Evolutionary conservation across 2,888 invertebrate species (phyloP).

Genomic region (Thera obeliscata): DNA sequence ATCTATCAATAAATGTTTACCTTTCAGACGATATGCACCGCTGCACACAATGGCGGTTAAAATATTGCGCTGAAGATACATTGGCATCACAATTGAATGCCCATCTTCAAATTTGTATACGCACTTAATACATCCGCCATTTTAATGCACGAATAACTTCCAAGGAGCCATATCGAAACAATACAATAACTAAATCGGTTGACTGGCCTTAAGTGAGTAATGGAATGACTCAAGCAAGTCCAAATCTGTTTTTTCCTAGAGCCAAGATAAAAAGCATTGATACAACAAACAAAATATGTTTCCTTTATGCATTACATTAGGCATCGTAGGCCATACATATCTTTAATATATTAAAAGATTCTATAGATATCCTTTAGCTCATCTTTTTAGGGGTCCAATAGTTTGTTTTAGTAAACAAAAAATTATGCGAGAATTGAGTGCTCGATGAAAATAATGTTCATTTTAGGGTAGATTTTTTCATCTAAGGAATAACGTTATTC

Average conservation of each 20-base stretch:
- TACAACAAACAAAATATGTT: background rate
- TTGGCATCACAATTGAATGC: conserved; percentile 54
- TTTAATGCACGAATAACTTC: conserved; percentile 39
- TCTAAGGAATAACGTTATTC: too few species aligned
- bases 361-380: background rate
- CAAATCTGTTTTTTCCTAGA: conserved; percentile 19
- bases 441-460: background rate
- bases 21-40: conserved; percentile 71
- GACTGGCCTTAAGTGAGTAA: conserved; percentile 19
- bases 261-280: conserved; percentile 5
- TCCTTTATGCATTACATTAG: background rate
- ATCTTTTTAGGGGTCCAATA: too few species aligned
- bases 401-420: background rate
- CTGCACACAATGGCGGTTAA: conserved; percentile 72
- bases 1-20: conserved; percentile 79
- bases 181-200: conserved; percentile 25
- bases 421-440: background rate
- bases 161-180: conserved; percentile 31
- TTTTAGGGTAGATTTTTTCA: too few species aligned
- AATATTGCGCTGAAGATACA: conserved; percentile 66
- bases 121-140: conserved; percentile 41
- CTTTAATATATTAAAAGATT: background rate
- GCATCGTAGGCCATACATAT: background rate
- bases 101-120: conserved; percentile 42
- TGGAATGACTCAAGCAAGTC: conserved; percentile 22